phyloP scores from a whole-genome alignment of 2,113 vertebrate species.

The Lophotis ruficrista region DNA sequence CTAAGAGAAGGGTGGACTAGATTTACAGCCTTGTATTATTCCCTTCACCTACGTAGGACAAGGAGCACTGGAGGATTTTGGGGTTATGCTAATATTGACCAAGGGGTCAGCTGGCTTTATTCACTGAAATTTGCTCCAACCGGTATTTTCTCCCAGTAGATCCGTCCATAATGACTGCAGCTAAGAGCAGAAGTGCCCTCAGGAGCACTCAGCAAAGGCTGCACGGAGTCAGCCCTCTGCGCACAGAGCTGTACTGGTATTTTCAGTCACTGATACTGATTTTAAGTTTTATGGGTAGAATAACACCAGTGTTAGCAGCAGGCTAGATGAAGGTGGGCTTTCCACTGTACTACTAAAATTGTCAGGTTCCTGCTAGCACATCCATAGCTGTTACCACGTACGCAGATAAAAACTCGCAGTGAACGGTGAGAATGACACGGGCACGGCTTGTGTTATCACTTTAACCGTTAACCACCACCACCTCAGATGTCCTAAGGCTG shows the following conservation, averaged over 20 bases:
- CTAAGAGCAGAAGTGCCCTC: not conserved
- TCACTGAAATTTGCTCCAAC: not conserved
- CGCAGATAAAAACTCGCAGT: not conserved
- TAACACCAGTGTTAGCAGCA: not conserved
- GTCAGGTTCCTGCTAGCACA: not conserved
- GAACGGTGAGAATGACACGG: not conserved
- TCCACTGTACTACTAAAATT: not conserved
- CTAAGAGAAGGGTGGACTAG: not conserved
- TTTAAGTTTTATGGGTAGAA: not conserved
- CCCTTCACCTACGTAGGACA: not conserved
- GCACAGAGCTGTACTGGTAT: not conserved
- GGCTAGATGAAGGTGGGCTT: not conserved
- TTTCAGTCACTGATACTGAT: not conserved
- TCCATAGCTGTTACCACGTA: not conserved
- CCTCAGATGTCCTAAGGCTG: not conserved
- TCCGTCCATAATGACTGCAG: not conserved
- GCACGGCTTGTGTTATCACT: not conserved
- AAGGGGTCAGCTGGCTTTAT: slow-evolving; percentile 28
- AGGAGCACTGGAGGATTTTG: not conserved
- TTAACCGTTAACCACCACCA: not conserved
- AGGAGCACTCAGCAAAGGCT: not conserved
- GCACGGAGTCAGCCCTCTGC: not conserved
- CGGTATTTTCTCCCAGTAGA: not conserved
- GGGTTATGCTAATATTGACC: slow-evolving; percentile 10
- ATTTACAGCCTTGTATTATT: not conserved